A percentile compares a stretch with the other conserved stretches of the same genome.
Evolutionary conservation across 2,888 invertebrate genomes (phyloP).

Genomic region (Prenolepis imparis): DNA sequence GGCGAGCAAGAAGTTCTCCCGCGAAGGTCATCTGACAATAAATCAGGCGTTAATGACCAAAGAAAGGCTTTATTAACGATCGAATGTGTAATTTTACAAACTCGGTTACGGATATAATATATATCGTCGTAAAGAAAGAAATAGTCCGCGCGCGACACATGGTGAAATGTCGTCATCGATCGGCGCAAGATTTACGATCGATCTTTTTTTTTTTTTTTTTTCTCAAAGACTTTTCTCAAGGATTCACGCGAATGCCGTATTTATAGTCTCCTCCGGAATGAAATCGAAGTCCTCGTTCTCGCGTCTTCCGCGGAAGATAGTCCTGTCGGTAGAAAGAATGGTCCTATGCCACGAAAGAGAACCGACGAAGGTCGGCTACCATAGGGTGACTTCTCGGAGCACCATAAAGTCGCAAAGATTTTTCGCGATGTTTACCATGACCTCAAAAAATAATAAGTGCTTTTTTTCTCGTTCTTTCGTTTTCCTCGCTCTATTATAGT

Average conservation of each 20-base stretch:
- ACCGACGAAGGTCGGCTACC: constrained; percentile 62
- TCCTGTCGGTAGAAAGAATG: constrained; percentile 58
- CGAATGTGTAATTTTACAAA: constrained; percentile 2
- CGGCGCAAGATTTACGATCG: constrained; percentile 27
- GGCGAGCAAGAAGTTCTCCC: neutral
- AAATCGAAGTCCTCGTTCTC: constrained; percentile 53
- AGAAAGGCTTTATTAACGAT: constrained; percentile 25
- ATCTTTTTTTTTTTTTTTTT: constrained; percentile 38
- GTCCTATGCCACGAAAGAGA: constrained; percentile 47
- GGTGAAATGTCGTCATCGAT: constrained; percentile 25
- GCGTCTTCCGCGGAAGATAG: constrained; percentile 33
- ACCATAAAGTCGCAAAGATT: constrained; percentile 79
- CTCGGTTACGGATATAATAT: neutral
- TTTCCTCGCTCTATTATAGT: constrained; percentile 68
- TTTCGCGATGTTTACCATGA: constrained; percentile 80
- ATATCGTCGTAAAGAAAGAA: neutral
- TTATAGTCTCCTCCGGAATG: constrained; percentile 6
- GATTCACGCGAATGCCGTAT: constrained; percentile 13
- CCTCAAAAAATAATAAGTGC: constrained; percentile 81
- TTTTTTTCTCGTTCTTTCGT: constrained; percentile 22
- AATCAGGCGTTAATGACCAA: constrained; percentile 27
- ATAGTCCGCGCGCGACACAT: neutral
- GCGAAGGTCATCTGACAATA: neutral
- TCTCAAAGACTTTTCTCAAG: constrained; percentile 26
- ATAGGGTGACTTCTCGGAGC: constrained; percentile 72